Conservation (phyloP, 2,888 invertebrate species). For the Chalcis sispes region DNA sequence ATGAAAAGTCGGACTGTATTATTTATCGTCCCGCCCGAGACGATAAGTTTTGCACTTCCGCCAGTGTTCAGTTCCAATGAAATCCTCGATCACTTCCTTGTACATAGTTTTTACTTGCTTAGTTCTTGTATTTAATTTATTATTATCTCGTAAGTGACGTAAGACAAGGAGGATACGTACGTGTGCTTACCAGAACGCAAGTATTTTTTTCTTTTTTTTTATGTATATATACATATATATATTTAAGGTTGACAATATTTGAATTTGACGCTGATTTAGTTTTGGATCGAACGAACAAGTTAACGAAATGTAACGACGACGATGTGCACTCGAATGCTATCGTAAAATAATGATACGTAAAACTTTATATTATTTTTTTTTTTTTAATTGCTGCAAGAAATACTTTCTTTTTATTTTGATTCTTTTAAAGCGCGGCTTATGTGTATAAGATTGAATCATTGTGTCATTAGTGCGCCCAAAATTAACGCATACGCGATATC, state of each 20-base stretch:
- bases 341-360: too few relatives aligned
- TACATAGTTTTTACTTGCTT: slow-evolving; percentile 34
- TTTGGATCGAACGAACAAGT: neutral
- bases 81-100: slow-evolving; percentile 61
- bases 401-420: too few relatives aligned
- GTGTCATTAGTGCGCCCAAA: neutral
- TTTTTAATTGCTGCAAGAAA: too few relatives aligned
- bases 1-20: too few relatives aligned
- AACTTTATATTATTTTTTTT: too few relatives aligned
- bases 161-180: slow-evolving; percentile 20
- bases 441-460: too few relatives aligned
- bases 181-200: slow-evolving; percentile 1
- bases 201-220: too few relatives aligned
- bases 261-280: neutral
- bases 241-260: slow-evolving; percentile 2
- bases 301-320: neutral
- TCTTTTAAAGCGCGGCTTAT: too few relatives aligned
- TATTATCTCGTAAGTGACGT: slow-evolving; percentile 43
- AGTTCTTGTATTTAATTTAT: slow-evolving; percentile 52
- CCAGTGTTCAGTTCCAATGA: slow-evolving; percentile 68
- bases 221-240: slow-evolving; percentile 3
- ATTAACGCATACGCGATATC: neutral
- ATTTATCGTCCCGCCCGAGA: neutral
- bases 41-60: slow-evolving; percentile 33
- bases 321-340: neutral